Evolutionary conservation across 2,113 vertebrate genomes (phyloP).

Genomic region (Pycnonotus jocosus): DNA sequence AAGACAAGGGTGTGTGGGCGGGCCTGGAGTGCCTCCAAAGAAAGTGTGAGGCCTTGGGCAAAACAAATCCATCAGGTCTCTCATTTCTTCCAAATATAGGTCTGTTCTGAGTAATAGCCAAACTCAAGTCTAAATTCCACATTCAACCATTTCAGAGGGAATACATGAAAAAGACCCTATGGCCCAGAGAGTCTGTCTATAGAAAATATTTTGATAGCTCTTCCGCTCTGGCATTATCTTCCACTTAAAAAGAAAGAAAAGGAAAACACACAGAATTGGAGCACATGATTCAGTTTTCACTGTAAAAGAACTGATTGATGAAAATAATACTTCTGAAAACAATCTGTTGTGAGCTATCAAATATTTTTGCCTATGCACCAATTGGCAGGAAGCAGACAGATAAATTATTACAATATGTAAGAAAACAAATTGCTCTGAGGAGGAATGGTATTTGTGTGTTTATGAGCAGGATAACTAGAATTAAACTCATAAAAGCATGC

Average conservation of each 20-base stretch:
- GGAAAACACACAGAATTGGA: background rate
- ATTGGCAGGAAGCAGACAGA: conserved; percentile 67
- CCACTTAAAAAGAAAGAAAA: conserved; percentile 13
- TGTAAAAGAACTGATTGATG: conserved; percentile 12
- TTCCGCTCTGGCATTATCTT: conserved; percentile 3
- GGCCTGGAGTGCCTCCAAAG: conserved; percentile 69
- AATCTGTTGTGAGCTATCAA: conserved; percentile 71
- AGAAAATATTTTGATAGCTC: conserved; percentile 61
- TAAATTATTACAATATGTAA: conserved; percentile 78
- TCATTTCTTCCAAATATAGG: conserved; percentile 79
- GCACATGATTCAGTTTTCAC: conserved; percentile 12
- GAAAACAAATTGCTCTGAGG: conserved; percentile 66
- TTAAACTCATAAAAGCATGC: conserved; percentile 56
- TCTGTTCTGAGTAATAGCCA: conserved; percentile 73
- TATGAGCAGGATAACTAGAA: background rate
- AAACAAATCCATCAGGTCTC: conserved; percentile 73
- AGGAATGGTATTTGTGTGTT: conserved; percentile 51
- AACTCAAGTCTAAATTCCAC: conserved; percentile 64
- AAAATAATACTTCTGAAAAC: conserved; percentile 64
- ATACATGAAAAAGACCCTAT: conserved; percentile 59
- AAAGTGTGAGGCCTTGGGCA: conserved; percentile 79
- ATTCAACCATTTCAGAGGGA: conserved; percentile 59
- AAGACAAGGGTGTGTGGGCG: conserved; percentile 74
- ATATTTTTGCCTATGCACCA: conserved; percentile 71
- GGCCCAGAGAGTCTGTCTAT: conserved; percentile 17